These are phyloP conservation scores for Planiliza haematocheilus DNA, from an alignment of 2,113 vertebrate genomes.

Conservation along the genomic window DNA sequence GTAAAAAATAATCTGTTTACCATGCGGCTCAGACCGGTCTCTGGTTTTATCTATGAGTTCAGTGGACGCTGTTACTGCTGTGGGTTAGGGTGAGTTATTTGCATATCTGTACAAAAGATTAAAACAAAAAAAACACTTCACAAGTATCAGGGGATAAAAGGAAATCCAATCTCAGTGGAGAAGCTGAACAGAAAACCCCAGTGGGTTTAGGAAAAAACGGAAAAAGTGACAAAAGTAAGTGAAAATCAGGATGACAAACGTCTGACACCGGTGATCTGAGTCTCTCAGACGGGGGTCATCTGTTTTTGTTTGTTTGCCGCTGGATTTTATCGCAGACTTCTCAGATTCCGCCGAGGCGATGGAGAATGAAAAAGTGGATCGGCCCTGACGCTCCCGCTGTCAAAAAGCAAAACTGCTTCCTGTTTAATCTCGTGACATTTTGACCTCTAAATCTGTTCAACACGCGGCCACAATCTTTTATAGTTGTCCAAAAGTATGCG, in stretches of 20 bases:
- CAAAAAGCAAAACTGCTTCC: neutral
- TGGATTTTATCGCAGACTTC: slow-evolving; percentile 2
- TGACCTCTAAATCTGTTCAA: slow-evolving; percentile 4
- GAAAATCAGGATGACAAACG: slow-evolving; percentile 34
- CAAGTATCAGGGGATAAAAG: slow-evolving; percentile 50
- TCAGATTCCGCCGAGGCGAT: too few relatives aligned
- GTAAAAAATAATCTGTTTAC: neutral
- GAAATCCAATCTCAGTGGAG: slow-evolving; percentile 42
- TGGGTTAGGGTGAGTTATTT: slow-evolving; percentile 41
- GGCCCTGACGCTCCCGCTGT: too few relatives aligned
- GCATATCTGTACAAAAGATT: slow-evolving; percentile 43
- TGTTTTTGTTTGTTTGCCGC: slow-evolving; percentile 25
- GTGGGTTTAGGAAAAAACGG: neutral
- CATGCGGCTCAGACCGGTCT: neutral
- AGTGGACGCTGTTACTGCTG: neutral
- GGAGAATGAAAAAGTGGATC: too few relatives aligned
- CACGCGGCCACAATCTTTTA: neutral
- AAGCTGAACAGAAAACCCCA: slow-evolving; percentile 39
- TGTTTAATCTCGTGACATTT: neutral
- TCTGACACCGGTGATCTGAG: slow-evolving; percentile 36
- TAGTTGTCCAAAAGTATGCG: too few relatives aligned
- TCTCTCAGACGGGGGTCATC: neutral
- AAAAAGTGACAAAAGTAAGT: slow-evolving; percentile 31
- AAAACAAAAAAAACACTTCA: slow-evolving; percentile 34
- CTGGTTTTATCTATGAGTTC: neutral